phyloP scores from a whole-genome alignment of 2,888 invertebrate species.

The Lacanobia wlatinum region DNA sequence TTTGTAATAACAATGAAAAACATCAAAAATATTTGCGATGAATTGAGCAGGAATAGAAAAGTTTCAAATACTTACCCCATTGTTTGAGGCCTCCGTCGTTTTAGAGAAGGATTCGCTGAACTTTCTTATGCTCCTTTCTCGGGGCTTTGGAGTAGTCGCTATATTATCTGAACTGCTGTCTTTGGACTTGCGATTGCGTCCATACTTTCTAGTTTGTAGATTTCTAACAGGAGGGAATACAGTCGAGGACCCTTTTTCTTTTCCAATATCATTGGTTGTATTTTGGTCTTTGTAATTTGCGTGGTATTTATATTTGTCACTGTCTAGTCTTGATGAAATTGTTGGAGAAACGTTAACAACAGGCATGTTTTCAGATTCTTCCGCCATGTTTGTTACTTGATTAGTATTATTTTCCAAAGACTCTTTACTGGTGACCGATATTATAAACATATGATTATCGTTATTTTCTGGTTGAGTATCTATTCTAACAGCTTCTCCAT shows the following conservation, averaged over 20 bases:
- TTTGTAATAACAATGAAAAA: conserved; percentile 50
- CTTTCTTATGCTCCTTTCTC: conserved; percentile 79
- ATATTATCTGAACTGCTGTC: conserved; percentile 69
- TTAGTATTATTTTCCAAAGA: conserved; percentile 79
- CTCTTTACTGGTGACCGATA: conserved; percentile 83
- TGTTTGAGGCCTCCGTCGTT: conserved; percentile 83
- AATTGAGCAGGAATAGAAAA: background rate
- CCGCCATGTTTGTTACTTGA: conserved; percentile 72
- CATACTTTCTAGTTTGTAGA: conserved; percentile 82
- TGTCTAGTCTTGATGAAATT: conserved; percentile 64
- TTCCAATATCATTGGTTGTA: conserved; percentile 66
- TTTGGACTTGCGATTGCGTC: conserved; percentile 74
- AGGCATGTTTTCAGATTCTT: conserved; percentile 75
- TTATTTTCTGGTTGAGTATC: conserved; percentile 64
- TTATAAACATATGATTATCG: conserved; percentile 76
- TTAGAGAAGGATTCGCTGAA: conserved; percentile 83
- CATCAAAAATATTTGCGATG: conserved; percentile 1
- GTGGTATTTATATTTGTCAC: conserved; percentile 81
- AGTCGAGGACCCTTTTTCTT: conserved; percentile 71
- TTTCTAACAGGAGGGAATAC: conserved; percentile 81
- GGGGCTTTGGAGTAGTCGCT: conserved; percentile 72
- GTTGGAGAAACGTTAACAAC: conserved; percentile 70
- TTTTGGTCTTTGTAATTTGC: conserved; percentile 81
- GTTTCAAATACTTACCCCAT: conserved; percentile 82
- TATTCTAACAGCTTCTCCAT: conserved; percentile 63